Conservation (phyloP, 2,888 invertebrate species). For the Mesochorus sp. region DNA sequence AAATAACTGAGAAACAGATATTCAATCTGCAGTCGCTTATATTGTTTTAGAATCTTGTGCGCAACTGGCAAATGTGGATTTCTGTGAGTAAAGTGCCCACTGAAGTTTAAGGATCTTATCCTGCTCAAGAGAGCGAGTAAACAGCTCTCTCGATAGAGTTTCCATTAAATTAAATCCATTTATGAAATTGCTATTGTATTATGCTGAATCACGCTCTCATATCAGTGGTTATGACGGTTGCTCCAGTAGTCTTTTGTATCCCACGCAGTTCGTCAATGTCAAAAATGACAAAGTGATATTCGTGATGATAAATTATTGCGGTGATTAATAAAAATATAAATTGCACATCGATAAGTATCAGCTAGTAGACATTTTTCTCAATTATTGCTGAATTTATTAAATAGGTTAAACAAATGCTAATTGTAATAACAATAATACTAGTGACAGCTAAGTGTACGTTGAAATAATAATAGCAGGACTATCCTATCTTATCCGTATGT, state of each 20-base stretch:
- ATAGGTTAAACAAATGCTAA: too few species aligned
- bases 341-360: too few species aligned
- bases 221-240: constrained; percentile 62
- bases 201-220: constrained; percentile 74
- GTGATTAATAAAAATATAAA: too few species aligned
- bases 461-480: too few species aligned
- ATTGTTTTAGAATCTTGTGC: too few species aligned
- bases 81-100: constrained; percentile 1
- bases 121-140: constrained; percentile 43
- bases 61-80: too few species aligned
- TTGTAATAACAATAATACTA: too few species aligned
- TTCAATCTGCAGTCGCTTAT: too few species aligned
- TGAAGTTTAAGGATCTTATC: constrained; percentile 56
- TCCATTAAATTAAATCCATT: constrained; percentile 76
- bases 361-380: too few species aligned
- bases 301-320: neutral
- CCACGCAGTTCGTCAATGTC: constrained; percentile 14
- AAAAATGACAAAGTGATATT: constrained; percentile 34
- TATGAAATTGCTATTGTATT: constrained; percentile 75
- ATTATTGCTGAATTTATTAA: too few species aligned
- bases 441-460: too few species aligned
- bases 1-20: neutral
- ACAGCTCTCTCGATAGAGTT: constrained; percentile 70
- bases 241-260: constrained; percentile 6
- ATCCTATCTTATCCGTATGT: neutral